These are phyloP conservation scores for Bambusicola thoracicus DNA, from an alignment of 2,113 vertebrate species.

Conservation along the genomic window DNA sequence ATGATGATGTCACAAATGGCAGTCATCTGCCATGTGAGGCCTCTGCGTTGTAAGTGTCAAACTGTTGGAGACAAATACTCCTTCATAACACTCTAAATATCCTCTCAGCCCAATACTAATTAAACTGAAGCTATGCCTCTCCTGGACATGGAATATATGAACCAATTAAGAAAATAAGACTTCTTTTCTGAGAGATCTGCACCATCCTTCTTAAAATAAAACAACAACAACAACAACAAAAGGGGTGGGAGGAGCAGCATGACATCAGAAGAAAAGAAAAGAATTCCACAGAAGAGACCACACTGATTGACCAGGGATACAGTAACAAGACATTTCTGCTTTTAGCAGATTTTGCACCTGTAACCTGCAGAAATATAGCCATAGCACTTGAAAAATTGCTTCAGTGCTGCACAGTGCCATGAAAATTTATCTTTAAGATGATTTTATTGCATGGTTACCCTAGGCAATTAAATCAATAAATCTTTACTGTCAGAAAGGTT, in stretches of 20 bases:
- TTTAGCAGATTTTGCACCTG: slow-evolving; percentile 89
- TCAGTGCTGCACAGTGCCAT: slow-evolving; percentile 83
- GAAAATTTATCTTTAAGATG: slow-evolving; percentile 93
- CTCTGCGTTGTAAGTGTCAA: slow-evolving; percentile 57
- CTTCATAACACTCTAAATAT: slow-evolving; percentile 80
- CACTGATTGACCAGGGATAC: slow-evolving; percentile 62
- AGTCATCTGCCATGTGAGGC: slow-evolving; percentile 70
- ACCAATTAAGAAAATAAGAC: slow-evolving; percentile 81
- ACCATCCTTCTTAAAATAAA: background rate
- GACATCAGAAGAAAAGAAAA: background rate
- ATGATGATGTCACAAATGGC: slow-evolving; percentile 73
- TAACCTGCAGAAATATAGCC: slow-evolving; percentile 88
- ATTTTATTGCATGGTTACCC: slow-evolving; percentile 96
- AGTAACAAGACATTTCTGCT: slow-evolving; percentile 85
- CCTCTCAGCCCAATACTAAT: slow-evolving; percentile 81
- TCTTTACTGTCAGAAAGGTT: slow-evolving; percentile 89
- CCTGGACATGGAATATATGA: slow-evolving; percentile 78
- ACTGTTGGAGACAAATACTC: slow-evolving; percentile 81
- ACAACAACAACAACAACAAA: background rate
- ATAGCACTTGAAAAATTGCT: slow-evolving; percentile 90
- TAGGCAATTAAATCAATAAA: slow-evolving; percentile 96
- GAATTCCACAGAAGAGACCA: slow-evolving; percentile 63
- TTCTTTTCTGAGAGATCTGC: slow-evolving; percentile 63
- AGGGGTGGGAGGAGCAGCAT: rapidly evolving
- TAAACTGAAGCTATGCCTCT: slow-evolving; percentile 75